Percentiles rank a stretch among this genome's conserved stretches.
These are phyloP conservation scores for Amphimallon solstitiale DNA, from an alignment of 2,888 invertebrate genomes.

Conservation along the genomic window DNA sequence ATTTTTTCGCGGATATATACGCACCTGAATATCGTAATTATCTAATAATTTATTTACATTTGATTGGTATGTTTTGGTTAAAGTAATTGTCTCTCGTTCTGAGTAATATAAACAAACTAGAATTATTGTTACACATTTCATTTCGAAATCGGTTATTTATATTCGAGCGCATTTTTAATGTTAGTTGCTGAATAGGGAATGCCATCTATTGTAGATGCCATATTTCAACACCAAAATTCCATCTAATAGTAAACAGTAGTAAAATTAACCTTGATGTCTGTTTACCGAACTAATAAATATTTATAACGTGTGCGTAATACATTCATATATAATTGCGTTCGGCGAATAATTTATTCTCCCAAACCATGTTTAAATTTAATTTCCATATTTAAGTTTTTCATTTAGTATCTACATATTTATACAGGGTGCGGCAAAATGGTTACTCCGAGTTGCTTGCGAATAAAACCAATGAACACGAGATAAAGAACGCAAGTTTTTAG, in stretches of 20 bases:
- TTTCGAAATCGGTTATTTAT: conserved; percentile 14
- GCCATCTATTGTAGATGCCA: conserved; percentile 29
- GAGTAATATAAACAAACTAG: conserved; percentile 15
- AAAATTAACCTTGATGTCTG: conserved; percentile 32
- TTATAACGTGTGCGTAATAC: conserved; percentile 14
- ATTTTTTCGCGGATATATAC: too few species aligned
- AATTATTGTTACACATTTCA: conserved; percentile 12
- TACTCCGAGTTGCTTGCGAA: too few species aligned
- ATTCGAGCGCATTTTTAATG: conserved; percentile 1
- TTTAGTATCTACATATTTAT: too few species aligned
- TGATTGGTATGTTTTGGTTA: neutral
- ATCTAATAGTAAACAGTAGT: conserved; percentile 27
- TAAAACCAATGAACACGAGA: too few species aligned
- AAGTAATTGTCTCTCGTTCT: neutral
- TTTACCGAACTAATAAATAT: conserved; percentile 33
- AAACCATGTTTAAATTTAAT: neutral
- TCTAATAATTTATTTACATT: too few species aligned
- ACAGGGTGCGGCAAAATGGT: too few species aligned
- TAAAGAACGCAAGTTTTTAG: too few species aligned
- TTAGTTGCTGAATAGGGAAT: conserved; percentile 8
- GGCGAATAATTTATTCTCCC: neutral
- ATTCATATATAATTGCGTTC: conserved; percentile 26
- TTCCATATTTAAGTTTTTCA: too few species aligned
- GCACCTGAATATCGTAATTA: too few species aligned
- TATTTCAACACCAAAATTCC: conserved; percentile 31